Evolutionary conservation across 1,140 invertebrate genomes (phyloP), one percentile per base, ranked within the genome.

Genomic region (Heliothis subflexa): DNA sequence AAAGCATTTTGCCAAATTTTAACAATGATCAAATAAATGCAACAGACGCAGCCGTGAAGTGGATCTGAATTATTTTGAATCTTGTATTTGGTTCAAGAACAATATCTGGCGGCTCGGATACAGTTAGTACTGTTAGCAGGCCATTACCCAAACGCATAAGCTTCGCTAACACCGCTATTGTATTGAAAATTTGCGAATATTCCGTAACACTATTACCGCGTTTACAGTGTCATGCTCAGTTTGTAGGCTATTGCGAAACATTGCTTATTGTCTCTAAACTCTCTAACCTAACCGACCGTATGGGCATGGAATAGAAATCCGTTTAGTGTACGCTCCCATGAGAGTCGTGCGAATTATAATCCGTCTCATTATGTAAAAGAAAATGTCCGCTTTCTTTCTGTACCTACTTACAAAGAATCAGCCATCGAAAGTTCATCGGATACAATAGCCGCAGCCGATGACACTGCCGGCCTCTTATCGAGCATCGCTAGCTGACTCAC

Each of bases 401-500:
- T 77, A 70, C 28, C n/a, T n/a, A n/a, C n/a, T 75, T 78, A 80
- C 73, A 84, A 87, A 85, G 74, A 74, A 62, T 77, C 68, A 49
- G 33, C 83, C 79, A 89, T 89, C 87, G 90, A 92, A 93, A 91
- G 88, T 91, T 85, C 85, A 86, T 83, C 81, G 79, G 74, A 83
- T 80, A 91, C 87, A 93, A 91, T 89, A 74, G 84, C 78, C 75
- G 73, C 79, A 82, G 81, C 83, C 84, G 88, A 92, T 88, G 91
- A 93, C 88, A 91, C 82, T 76, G 79, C 54, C 76, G 76, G 57
- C 40, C 54, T 82, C 85, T 93, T 92, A 92, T 93, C 90, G 79
- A 55, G 2, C 81, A 91, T 91, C 90, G 52, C 50, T 71, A 85
- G 90, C 91, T 91, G 90, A 91, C 80, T 93, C 90, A 93, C 87